Base-by-base conservation (phyloP, 2,797 vertebrate species). In the Discoglossus pictus region DNA sequence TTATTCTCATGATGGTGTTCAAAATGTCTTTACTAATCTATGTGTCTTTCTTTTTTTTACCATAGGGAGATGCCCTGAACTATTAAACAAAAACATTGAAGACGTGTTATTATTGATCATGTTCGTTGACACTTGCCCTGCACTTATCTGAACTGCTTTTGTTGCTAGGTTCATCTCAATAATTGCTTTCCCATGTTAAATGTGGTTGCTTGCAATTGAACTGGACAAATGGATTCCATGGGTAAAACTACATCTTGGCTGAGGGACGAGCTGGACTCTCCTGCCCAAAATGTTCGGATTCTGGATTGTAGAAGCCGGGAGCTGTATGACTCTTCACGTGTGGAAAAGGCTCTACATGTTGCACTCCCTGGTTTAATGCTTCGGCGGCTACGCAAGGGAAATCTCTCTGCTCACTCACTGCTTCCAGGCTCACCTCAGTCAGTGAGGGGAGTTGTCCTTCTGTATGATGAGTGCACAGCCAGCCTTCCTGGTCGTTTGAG, bases 281-380 rank as follows among this genome's bases (percentile, higher is more conserved):
- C 76, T 16, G 61, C 74, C 16, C 79, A 75, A 3, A 75, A 15
- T 21, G 65, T 86, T 51, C 78, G 83, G 17, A 74, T 87, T 18
- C 75, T 86, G 21, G 85, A 87, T 66, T 84, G 84, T 77, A 82
- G 85, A 25, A 82, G 77, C 51, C 79, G 82, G 4, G 83, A 87
- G 62, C 73, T 80, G 20, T 87, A 81, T 10, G 84, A 87, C 43
- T 68, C 82, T 0, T 79, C 79, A 16, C 84, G 80, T 16, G 80
- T 87, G 52, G 60, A 79, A n/a, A 79, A 80, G 66, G 85, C 85
- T 1, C 73, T 87, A 44, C 84, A 79, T 6, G 85, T 87, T 50
- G 82, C 81, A 7, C 73, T 87, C 24, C 85, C 85, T 0, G 77
- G 79, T 27, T 74, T 87, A 17, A 78, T 87, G 71, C 78, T 87